Conservation (phyloP, 2,797 vertebrate species). For the Phataginus tetradactyla region DNA sequence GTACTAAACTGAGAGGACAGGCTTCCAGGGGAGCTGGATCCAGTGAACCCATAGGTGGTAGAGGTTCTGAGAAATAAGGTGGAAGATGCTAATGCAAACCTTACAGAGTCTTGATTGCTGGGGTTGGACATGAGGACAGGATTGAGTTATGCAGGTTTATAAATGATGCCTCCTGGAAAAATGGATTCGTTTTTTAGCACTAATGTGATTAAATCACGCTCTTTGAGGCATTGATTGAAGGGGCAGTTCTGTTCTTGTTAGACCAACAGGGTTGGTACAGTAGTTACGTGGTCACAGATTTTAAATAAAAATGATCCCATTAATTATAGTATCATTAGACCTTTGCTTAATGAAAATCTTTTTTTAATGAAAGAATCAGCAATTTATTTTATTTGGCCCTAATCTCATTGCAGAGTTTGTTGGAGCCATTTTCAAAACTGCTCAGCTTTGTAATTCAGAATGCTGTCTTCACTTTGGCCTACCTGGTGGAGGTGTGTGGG, state of each 20-base stretch:
- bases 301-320: constrained; percentile 57
- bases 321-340: constrained; percentile 38
- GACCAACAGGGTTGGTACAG: constrained; percentile 6
- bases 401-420: constrained; percentile 92
- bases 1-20: background rate
- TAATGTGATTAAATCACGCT: background rate
- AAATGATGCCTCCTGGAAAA: constrained; percentile 13
- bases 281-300: constrained; percentile 10
- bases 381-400: constrained; percentile 68
- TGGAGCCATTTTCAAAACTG: constrained; percentile 98
- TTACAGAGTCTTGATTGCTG: background rate
- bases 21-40: background rate
- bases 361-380: constrained; percentile 53
- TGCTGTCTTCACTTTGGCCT: constrained; percentile 95
- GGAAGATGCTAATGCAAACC: background rate
- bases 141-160: background rate
- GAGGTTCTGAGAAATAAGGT: background rate
- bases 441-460: constrained; percentile 99
- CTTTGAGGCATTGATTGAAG: constrained; percentile 22
- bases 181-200: background rate
- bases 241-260: constrained; percentile 50
- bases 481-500: constrained; percentile 97
- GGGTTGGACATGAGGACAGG: background rate
- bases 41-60: background rate
- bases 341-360: constrained; percentile 18